Base-by-base conservation (phyloP, 2,888 invertebrate genomes). In the Patella pellucida region DNA sequence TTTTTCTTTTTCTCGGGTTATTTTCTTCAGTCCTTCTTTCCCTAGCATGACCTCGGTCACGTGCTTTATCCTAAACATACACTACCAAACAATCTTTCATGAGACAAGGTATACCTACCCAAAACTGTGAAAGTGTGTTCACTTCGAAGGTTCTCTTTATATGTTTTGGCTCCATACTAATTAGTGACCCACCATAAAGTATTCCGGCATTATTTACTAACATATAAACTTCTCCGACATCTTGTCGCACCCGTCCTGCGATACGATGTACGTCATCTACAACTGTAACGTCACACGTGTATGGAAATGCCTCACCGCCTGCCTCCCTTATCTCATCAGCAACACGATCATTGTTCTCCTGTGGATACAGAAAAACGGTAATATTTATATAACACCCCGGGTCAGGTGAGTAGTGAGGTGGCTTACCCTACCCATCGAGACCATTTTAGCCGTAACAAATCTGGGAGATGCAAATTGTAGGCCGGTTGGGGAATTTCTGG, bases 201-300 rank as follows among this genome's bases (percentile, higher is more conserved):
- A 87, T 82, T 1, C 88, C 88, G n/a, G 88, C 88, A 78, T 88
- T 88, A 77, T 88, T 87, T 5, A 88, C 77, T 14, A 84, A 75
- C 9, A 84, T 78, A n/a, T 69, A 74, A 12, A 84, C 78, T 3
- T 82, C 78, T 12, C 87, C 88, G 0, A 86, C 80, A 9, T 86
- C 84, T 74, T 77, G 67, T 14, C 82, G 72, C 15, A 88, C 80
- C 69, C 81, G 79, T 3, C 77, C 80, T 0, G 87, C 85, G 3
- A 79, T 80, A 1, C 72, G 56, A 41, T 80, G 76, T 9, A 89
- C 84, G 12, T 83, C 75, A 0, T 83, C 79, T 1, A 81, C 72
- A n/a, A 82, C 84, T 31, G 85, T 88, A 56, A 88, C 84, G 78
- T 89, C 87, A 79, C 86, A 87, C 3, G 79, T 68, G 74, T 87